Evolutionary conservation across 2,113 vertebrate species (phyloP), one percentile per base, ranked within the genome.

Genomic region (Saguinus imperator): DNA sequence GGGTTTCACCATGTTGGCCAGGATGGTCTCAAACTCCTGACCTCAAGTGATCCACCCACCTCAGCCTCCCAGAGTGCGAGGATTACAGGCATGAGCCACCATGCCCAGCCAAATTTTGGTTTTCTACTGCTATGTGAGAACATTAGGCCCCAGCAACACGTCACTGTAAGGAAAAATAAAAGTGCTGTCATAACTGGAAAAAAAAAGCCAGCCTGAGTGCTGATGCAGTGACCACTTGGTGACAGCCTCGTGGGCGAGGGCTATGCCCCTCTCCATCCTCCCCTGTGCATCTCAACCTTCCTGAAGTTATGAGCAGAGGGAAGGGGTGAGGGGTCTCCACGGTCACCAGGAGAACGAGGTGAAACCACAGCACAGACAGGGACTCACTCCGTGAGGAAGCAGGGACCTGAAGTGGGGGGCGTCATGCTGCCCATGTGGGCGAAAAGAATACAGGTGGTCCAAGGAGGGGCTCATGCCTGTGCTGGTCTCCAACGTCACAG

Each of bases 321-420:
- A 17, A 17, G 27, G 27, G 14, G 7, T 1, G 23, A 0, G 40
- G 66, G 13, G 87, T 61, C 58, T 27, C 58, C 1, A 0, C 3
- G 8, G 58, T 4, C 9, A 61, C 58, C 58, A 35, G 18, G 35
- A 35, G 58, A 48, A 13, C 3, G 18, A 27, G 11, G 18, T 40
- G 70, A 20, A 40, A 9, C 70, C 37, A 8, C 10, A 21, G 37
- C 37, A 21, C 64, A 1, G 25, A 40, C 40, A 75, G 37, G 37
- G 72, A 72, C 20, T 14, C 10, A 29, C 21, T 23, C 57, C 43
- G 23, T 1, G 23, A 21, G 20, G 52, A 17, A 18, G 70, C 29
- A 13, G 50, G 52, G 17, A 20, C 12, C 79, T 16, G 50, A 52
- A 52, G 50, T 50, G 9, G 55, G 25, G 20, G 37, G 21, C 5